These are phyloP conservation scores for Notechis scutatus DNA, from an alignment of 2,113 vertebrate species.

Conservation along the genomic window DNA sequence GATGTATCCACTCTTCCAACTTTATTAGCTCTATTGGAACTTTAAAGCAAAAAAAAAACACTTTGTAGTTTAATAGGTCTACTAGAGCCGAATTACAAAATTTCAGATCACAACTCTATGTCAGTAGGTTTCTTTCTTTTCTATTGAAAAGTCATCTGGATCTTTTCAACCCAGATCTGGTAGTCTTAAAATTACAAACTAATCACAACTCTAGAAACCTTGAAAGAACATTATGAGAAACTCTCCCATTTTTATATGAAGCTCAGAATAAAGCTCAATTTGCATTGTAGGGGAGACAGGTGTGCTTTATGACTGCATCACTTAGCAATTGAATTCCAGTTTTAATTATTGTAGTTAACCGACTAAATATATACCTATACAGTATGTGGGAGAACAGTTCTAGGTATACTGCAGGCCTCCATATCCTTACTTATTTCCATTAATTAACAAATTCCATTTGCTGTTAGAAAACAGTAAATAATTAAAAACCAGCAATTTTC, in stretches of 20 bases:
- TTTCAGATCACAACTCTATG: background rate
- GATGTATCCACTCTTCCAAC: background rate
- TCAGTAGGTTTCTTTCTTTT: background rate
- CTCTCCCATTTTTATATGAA: background rate
- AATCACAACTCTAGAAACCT: background rate
- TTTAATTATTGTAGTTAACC: background rate
- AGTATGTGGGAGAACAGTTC: background rate
- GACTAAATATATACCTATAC: background rate
- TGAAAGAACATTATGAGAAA: background rate
- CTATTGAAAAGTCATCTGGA: background rate
- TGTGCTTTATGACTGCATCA: background rate
- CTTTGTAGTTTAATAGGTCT: background rate
- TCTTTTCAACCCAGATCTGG: background rate
- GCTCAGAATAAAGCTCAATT: background rate
- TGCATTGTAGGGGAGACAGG: background rate
- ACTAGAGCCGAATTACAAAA: background rate
- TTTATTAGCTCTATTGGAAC: background rate
- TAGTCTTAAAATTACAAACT: background rate
- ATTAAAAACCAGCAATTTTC: background rate
- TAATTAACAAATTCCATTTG: background rate
- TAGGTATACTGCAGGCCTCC: background rate
- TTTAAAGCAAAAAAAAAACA: background rate
- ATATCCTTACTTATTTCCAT: background rate
- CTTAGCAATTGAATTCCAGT: background rate
- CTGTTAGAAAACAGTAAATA: background rate